These are phyloP conservation scores for Crotalus horridus DNA, from an alignment of 2,113 vertebrate genomes.

Conservation along the genomic window DNA sequence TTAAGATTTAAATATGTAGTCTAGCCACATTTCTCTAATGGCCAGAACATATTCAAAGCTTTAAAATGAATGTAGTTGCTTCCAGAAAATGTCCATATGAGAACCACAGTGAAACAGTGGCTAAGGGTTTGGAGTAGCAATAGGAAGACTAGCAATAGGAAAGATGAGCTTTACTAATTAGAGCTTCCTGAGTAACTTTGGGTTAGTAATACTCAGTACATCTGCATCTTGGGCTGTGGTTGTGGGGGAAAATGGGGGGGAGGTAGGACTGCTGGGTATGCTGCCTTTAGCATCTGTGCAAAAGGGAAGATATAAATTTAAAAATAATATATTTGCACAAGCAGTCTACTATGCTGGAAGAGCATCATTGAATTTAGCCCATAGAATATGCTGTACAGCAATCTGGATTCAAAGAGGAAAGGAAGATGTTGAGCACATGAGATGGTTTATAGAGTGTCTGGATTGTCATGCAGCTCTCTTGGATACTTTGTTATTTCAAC, in stretches of 20 bases:
- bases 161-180: not conserved
- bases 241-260: not conserved
- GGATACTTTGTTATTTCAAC: not conserved
- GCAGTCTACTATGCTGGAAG: not conserved
- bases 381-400: not conserved
- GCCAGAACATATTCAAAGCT: no score
- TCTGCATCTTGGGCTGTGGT: not conserved
- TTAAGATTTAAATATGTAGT: not conserved
- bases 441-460: not conserved
- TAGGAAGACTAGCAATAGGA: not conserved
- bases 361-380: not conserved
- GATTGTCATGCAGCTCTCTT: not conserved
- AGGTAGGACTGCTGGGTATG: not conserved
- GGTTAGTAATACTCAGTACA: not conserved
- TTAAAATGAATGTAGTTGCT: not conserved
- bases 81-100: not conserved
- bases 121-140: not conserved
- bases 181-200: not conserved
- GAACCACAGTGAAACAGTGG: not conserved
- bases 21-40: slow-evolving; percentile 18
- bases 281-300: not conserved
- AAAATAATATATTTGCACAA: not conserved
- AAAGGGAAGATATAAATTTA: not conserved
- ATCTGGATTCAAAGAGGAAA: not conserved
- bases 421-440: not conserved